These are phyloP conservation scores for Gastrophysa polygoni DNA, from an alignment of 2,888 invertebrate species.

Conservation along the genomic window DNA sequence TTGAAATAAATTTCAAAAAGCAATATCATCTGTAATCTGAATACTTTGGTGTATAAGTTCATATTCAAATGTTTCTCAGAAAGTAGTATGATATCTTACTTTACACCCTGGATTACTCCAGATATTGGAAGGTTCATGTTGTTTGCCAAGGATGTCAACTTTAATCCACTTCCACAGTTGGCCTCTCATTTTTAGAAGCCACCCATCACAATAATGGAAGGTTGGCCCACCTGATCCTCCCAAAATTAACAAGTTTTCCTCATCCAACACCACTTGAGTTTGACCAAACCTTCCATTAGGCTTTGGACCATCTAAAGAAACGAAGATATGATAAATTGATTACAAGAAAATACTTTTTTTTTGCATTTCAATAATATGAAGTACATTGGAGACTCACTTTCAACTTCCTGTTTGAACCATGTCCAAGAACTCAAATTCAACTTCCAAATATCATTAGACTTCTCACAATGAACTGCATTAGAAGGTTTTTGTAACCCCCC, in stretches of 20 bases:
- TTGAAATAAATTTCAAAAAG: too few relatives aligned
- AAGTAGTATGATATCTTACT: conserved; percentile 55
- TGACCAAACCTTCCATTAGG: conserved; percentile 78
- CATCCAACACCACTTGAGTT: conserved; percentile 84
- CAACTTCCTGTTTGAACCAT: conserved; percentile 79
- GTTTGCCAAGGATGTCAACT: conserved; percentile 75
- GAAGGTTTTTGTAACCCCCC: conserved; percentile 56
- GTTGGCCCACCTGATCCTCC: conserved; percentile 90
- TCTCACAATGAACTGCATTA: conserved; percentile 55
- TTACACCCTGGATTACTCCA: conserved; percentile 94
- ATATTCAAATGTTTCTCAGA: not conserved
- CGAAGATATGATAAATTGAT: too few relatives aligned
- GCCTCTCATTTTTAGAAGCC: conserved; percentile 81
- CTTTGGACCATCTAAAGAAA: conserved; percentile 42
- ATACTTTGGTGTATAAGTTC: too few relatives aligned
- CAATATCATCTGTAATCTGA: too few relatives aligned
- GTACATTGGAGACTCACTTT: too few relatives aligned
- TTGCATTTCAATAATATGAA: not conserved
- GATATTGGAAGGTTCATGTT: conserved; percentile 83
- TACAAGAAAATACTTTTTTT: too few relatives aligned
- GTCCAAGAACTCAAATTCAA: conserved; percentile 75
- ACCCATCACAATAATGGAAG: conserved; percentile 88
- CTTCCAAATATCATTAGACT: conserved; percentile 88
- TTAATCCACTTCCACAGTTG: conserved; percentile 76
- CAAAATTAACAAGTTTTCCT: conserved; percentile 77